Evolutionary conservation across 2,113 vertebrate genomes (phyloP).

Genomic region (Zosterops japonicus): DNA sequence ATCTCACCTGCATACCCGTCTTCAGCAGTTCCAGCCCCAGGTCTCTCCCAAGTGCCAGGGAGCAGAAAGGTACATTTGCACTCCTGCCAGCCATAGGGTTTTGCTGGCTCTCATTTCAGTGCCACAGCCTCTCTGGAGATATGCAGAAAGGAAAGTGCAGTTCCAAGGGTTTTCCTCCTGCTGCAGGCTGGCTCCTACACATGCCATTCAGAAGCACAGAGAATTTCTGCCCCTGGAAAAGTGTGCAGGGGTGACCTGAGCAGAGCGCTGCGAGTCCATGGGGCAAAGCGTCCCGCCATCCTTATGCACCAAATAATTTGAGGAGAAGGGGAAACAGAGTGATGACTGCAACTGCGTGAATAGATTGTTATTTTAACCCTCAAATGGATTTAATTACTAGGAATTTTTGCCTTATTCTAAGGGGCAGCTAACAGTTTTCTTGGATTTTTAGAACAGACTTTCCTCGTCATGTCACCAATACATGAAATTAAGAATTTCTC

Average conservation of each 20-base stretch:
- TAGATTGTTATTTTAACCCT: conserved; percentile 7
- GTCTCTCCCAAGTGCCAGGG: rapidly evolving
- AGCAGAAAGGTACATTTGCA: neutral
- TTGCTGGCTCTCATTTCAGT: neutral
- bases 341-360: neutral
- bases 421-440: neutral
- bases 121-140: neutral
- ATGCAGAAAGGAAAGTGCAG: neutral
- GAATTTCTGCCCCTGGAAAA: neutral
- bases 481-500: conserved; percentile 22
- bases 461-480: neutral
- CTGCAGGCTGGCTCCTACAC: neutral
- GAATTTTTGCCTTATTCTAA: neutral
- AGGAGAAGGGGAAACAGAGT: neutral
- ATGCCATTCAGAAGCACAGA: rapidly evolving
- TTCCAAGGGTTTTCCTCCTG: rapidly evolving
- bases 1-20: neutral
- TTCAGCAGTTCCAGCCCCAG: rapidly evolving
- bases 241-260: neutral
- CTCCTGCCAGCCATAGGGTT: rapidly evolving
- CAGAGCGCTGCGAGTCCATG: rapidly evolving
- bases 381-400: conserved; percentile 23
- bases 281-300: rapidly evolving
- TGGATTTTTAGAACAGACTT: neutral
- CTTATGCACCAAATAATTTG: neutral